phyloP scores from a whole-genome alignment of 2,888 invertebrate species.

The Scaptomyza polygonia region DNA sequence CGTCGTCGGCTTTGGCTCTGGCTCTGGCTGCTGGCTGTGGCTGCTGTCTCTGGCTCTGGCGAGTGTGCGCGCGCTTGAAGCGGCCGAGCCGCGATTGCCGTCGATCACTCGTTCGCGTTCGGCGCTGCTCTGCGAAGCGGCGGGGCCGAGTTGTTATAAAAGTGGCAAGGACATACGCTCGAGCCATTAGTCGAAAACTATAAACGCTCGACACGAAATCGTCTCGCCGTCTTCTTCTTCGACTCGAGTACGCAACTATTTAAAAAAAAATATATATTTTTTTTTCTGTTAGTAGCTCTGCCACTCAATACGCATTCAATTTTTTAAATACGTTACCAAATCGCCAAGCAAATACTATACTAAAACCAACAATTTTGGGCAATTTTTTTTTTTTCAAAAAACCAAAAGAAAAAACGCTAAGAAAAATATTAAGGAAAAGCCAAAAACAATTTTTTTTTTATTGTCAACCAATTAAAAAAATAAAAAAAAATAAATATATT shows the following conservation, averaged over 20 bases:
- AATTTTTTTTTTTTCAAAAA: neutral
- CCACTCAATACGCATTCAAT: slow-evolving; percentile 15
- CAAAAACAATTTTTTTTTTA: slow-evolving; percentile 17
- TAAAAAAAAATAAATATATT: slow-evolving; percentile 1
- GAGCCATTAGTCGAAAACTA: slow-evolving; percentile 85
- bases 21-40: slow-evolving; percentile 12
- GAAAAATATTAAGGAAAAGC: neutral
- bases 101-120: slow-evolving; percentile 75
- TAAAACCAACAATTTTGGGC: slow-evolving; percentile 11
- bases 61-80: slow-evolving; percentile 74
- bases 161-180: slow-evolving; percentile 85
- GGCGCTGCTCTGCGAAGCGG: slow-evolving; percentile 74
- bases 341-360: slow-evolving; percentile 13
- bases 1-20: slow-evolving; percentile 6
- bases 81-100: slow-evolving; percentile 69
- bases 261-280: slow-evolving; percentile 23
- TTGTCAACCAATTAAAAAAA: too few relatives aligned
- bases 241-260: slow-evolving; percentile 62
- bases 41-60: slow-evolving; percentile 36
- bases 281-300: slow-evolving; percentile 33
- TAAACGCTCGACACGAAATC: slow-evolving; percentile 84
- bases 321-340: slow-evolving; percentile 24
- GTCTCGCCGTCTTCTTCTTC: slow-evolving; percentile 61
- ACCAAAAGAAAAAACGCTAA: neutral
- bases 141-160: slow-evolving; percentile 83